Evolutionary conservation across 2,797 vertebrate genomes (phyloP), one percentile per base, ranked within the genome.

Genomic region (Sebastes melanostomus): DNA sequence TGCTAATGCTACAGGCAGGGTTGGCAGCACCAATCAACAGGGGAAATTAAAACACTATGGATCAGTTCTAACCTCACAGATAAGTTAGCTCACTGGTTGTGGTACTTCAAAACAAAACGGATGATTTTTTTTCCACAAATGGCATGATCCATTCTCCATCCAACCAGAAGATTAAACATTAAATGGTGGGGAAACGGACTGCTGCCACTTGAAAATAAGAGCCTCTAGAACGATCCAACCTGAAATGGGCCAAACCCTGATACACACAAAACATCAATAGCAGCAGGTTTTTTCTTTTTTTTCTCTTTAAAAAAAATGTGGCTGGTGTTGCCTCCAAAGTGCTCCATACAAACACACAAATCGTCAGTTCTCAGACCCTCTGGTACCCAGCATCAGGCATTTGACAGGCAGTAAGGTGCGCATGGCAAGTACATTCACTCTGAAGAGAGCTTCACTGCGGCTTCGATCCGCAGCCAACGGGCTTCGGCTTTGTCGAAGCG

Each of bases 281-380:
- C 98, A 98, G 98, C 98, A 98, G 88, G 93, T 88, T 83, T 72
- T 38, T 66, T 82, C 1, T 61, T 70, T 59, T 62, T 73, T 74
- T 63, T 66, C 42, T 54, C 1, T 63, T 54, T 58, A 52, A 32
- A 42, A 60, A 81, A 36, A 60, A 50, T 92, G 94, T 93, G 96
- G 96, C 94, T 95, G 93, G 87, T 83, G 95, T 95, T 95, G 96
- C 96, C 97, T 96, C 96, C 95, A 98, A 99, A 98, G 98, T 99
- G 98, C 97, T 99, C 96, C 78, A 66, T 96, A 97, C 95, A 94
- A 70, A 88, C 94, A 97, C 94, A 96, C 92, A 93, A 83, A 86
- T 95, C 56, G 61, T 90, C 96, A 91, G 95, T 96, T 77, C 81
- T 85, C 81, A 91, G 93, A 91, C 82, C 83, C 77, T 92, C 91